A percentile compares a stretch with the other conserved stretches of the same genome.
Conservation (phyloP, 2,888 invertebrate species). For the Sarcophaga subvicina region DNA sequence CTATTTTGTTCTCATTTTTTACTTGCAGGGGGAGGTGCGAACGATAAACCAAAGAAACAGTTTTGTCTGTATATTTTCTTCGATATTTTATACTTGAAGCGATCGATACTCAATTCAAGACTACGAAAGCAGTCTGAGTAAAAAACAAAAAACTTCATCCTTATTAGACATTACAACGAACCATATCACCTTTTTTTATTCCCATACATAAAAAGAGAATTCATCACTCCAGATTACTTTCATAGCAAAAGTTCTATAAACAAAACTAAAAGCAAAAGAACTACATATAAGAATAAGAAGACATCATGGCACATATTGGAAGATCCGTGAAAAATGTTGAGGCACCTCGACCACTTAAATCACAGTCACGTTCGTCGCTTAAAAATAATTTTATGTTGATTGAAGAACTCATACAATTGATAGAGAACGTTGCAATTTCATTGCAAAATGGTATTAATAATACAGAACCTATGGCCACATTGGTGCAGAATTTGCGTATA, state of each 20-base stretch:
- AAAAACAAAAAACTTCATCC: constrained; percentile 61
- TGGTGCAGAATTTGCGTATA: constrained; percentile 91
- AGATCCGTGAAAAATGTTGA: constrained; percentile 89
- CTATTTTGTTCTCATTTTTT: constrained; percentile 29
- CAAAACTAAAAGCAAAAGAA: background rate
- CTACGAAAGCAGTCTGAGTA: constrained; percentile 49
- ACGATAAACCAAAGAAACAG: constrained; percentile 73
- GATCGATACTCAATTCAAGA: constrained; percentile 72
- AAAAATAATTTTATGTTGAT: constrained; percentile 83
- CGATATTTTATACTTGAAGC: constrained; percentile 76
- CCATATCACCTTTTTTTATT: constrained; percentile 41
- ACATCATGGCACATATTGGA: constrained; percentile 84
- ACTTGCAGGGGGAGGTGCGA: constrained; percentile 82
- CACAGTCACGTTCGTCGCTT: constrained; percentile 82
- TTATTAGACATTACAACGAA: constrained; percentile 50
- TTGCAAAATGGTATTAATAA: constrained; percentile 88
- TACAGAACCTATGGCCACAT: constrained; percentile 88
- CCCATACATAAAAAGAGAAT: constrained; percentile 1
- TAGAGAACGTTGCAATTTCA: constrained; percentile 90
- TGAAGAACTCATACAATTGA: constrained; percentile 91
- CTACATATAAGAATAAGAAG: constrained; percentile 27
- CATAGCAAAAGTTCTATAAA: constrained; percentile 3
- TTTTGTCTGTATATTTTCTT: constrained; percentile 73
- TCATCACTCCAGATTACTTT: constrained; percentile 22
- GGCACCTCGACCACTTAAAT: constrained; percentile 88